Evolutionary conservation across 2,888 invertebrate genomes (phyloP).

Genomic region (Yponomeuta cagnagella): DNA sequence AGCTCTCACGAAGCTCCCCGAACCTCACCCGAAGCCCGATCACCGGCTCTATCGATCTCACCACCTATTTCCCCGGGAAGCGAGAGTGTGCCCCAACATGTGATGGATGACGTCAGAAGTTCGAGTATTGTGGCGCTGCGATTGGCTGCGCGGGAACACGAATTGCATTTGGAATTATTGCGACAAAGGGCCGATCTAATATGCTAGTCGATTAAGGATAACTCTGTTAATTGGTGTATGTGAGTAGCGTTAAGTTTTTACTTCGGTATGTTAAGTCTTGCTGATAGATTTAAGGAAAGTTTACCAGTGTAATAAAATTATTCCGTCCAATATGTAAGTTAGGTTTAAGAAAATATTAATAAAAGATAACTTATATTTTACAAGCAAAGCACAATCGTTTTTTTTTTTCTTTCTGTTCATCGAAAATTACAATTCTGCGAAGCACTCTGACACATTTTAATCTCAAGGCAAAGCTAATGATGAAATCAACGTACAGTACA

Average conservation of each 20-base stretch:
- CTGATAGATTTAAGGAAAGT: conserved; percentile 7
- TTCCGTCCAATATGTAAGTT: conserved; percentile 20
- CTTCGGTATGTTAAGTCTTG: neutral
- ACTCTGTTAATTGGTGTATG: conserved; percentile 6
- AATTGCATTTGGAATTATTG: conserved; percentile 86
- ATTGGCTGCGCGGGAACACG: conserved; percentile 92
- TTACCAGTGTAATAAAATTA: conserved; percentile 13
- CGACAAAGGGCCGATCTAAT: conserved; percentile 79
- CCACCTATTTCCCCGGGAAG: conserved; percentile 72
- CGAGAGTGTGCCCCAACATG: conserved; percentile 68
- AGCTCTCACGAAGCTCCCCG: conserved; percentile 34
- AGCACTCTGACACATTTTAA: neutral
- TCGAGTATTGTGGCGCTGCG: conserved; percentile 92
- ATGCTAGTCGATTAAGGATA: conserved; percentile 37
- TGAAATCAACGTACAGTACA: conserved; percentile 23
- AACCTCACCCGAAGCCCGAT: conserved; percentile 38
- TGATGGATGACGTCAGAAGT: conserved; percentile 81
- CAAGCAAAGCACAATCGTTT: neutral
- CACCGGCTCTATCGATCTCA: conserved; percentile 63
- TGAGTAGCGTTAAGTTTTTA: conserved; percentile 2
- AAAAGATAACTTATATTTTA: conserved; percentile 11
- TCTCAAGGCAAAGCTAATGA: conserved; percentile 28
- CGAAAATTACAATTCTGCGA: conserved; percentile 5
- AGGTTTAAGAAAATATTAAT: conserved; percentile 16
- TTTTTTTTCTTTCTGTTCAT: neutral